Evolutionary conservation across 2,113 vertebrate species (phyloP), one percentile per base, ranked within the genome.

Genomic region (Motacilla tschutschensis): DNA sequence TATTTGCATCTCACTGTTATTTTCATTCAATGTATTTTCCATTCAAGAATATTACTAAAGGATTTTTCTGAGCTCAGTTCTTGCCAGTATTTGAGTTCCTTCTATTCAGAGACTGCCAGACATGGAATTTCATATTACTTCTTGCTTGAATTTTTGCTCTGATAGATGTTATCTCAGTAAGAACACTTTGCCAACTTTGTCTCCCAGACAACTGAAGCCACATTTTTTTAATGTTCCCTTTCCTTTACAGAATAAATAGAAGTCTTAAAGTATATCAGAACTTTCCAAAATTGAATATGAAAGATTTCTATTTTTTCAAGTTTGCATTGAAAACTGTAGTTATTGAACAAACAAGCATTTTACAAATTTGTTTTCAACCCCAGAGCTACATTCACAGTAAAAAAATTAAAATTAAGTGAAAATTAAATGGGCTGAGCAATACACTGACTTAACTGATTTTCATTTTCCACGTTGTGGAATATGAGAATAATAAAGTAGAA

Each of bases 341-440:
- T 88, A 79, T 8, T 88, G 80, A 91, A 86, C 47, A 73, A 91
- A 69, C 21, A 80, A 64, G 24, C 22, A 66, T 44, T 62, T 70
- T 26, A 69, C 22, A 82, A 25, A 66, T 31, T 24, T 31, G 6
- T 66, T 72, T 83, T 75, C 60, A 90, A 77, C 1, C 40, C 55
- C 54, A 65, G 17, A 55, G 83, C 59, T 66, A 82, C 18, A 3
- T 46, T 63, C 36, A 79, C 14, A 82, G 67, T 64, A 79, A 55
- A 55, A 55, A 55, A 73, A 22, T 53, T 40, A 90, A 94, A 93
- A 88, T 89, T 64, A 88, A 72, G 19, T 51, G 35, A 88, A 93
- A 93, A 88, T 90, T 62, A 88, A 88, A 76, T 28, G 25, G 63
- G 83, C 44, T 82, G 82, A 82, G 40, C 51, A 86, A 55, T 70